A percentile compares a stretch with the other conserved stretches of the same genome.
phyloP scores from a whole-genome alignment of 2,113 vertebrate species.

The Ptilorrhoa leucosticta region DNA sequence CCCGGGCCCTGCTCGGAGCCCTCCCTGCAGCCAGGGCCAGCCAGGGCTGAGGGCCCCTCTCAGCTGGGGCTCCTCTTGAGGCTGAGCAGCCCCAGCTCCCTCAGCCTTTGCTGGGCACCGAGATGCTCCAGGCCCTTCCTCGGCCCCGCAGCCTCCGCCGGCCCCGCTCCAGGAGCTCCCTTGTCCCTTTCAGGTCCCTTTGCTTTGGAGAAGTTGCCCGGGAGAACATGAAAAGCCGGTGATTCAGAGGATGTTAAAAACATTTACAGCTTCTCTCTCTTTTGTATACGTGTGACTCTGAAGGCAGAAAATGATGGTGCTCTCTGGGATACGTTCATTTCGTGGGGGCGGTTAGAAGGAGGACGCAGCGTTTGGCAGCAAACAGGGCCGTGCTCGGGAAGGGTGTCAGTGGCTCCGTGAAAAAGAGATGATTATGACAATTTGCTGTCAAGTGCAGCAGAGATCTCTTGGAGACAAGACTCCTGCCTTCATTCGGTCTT shows the following conservation, averaged over 20 bases:
- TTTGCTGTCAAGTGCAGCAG: conserved; percentile 1
- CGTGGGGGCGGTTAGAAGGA: not conserved
- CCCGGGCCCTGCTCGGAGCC: not conserved
- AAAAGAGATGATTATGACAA: not conserved
- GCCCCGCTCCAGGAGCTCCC: not conserved
- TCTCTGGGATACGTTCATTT: not conserved
- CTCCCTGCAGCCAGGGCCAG: not conserved
- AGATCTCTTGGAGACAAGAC: not conserved
- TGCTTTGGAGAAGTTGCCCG: not conserved
- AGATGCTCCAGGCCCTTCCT: not conserved
- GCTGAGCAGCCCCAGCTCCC: not conserved
- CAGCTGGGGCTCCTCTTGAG: not conserved
- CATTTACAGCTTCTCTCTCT: not conserved
- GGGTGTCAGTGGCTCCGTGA: not conserved
- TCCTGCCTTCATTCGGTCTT: not conserved
- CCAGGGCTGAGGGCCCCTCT: not conserved
- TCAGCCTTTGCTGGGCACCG: not conserved
- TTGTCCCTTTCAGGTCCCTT: not conserved
- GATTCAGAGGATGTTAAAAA: not conserved
- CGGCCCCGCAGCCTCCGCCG: not conserved
- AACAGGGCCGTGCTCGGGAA: not conserved
- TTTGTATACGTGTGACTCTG: not conserved
- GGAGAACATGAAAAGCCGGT: not conserved
- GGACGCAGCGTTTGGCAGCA: not conserved
- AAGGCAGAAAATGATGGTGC: not conserved